Percentiles rank a stretch among this genome's conserved stretches.
Evolutionary conservation across 2,797 vertebrate species (phyloP).

Genomic region (Potorous gilbertii): DNA sequence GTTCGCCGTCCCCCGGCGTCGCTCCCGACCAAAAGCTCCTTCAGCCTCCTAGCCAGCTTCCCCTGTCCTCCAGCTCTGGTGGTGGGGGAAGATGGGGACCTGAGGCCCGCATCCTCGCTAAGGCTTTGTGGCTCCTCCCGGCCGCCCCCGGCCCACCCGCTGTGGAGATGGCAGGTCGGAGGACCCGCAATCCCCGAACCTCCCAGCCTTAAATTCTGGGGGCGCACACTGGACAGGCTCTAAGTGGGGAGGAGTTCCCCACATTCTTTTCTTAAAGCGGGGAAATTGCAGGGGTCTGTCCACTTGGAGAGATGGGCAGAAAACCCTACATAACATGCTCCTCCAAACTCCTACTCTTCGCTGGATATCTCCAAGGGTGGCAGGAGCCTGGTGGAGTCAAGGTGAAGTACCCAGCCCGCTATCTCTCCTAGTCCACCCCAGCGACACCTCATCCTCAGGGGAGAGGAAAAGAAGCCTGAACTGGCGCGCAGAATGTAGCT

Average conservation of each 20-base stretch:
- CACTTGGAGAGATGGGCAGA: background rate
- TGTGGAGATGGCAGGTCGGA: constrained; percentile 87
- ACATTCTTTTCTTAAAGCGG: background rate
- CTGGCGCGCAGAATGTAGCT: constrained; percentile 24
- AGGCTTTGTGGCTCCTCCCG: constrained; percentile 78
- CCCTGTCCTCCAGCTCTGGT: constrained; percentile 87
- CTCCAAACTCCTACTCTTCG: constrained; percentile 13
- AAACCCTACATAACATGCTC: constrained; percentile 19
- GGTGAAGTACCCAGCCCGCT: constrained; percentile 18
- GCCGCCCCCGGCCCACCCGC: constrained; percentile 84
- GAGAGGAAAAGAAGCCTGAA: constrained; percentile 12
- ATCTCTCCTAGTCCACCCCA: background rate
- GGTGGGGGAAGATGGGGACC: constrained; percentile 86
- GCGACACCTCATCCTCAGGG: constrained; percentile 8
- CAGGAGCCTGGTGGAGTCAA: constrained; percentile 55
- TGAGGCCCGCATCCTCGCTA: constrained; percentile 86
- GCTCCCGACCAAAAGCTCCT: constrained; percentile 82
- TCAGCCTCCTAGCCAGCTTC: constrained; percentile 86
- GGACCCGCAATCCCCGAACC: constrained; percentile 86
- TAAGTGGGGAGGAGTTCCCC: constrained; percentile 54
- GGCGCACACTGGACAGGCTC: constrained; percentile 75
- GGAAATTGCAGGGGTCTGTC: background rate
- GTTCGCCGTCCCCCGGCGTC: constrained; percentile 77
- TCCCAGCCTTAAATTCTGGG: constrained; percentile 86
- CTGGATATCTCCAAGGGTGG: constrained; percentile 51